Percentiles rank a stretch among this genome's conserved stretches.
phyloP scores from a whole-genome alignment of 2,113 vertebrate genomes.

The Microtus pennsylvanicus region DNA sequence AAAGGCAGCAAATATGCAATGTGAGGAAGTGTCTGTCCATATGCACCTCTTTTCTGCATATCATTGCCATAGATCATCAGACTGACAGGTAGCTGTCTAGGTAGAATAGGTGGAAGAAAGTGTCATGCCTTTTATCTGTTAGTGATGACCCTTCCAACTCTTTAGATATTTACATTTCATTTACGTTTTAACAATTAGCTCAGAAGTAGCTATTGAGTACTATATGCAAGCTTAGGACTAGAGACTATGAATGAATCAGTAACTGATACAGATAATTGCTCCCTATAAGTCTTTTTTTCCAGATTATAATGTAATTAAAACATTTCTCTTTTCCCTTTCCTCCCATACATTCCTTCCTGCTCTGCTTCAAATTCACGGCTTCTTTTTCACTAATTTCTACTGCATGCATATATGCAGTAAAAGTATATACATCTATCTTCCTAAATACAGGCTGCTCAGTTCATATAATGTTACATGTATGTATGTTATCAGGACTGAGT shows the following conservation, averaged over 20 bases:
- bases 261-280: not conserved
- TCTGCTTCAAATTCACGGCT: not conserved
- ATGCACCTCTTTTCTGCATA: not conserved
- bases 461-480: not conserved
- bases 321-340: not conserved
- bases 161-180: not conserved
- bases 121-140: not conserved
- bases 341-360: not conserved
- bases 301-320: not conserved
- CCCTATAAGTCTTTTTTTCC: not conserved
- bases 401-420: not conserved
- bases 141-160: not conserved
- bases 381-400: not conserved
- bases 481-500: not conserved
- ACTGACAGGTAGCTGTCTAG: not conserved
- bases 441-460: not conserved
- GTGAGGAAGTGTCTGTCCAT: not conserved
- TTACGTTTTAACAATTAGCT: not conserved
- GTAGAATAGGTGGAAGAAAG: not conserved
- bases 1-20: not conserved
- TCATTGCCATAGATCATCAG: not conserved
- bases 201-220: not conserved
- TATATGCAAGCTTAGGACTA: not conserved
- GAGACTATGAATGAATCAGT: not conserved
- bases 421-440: not conserved